Evolutionary conservation across 2,113 vertebrate genomes (phyloP), one percentile per base, ranked within the genome.

Genomic region (Ptilonorhynchus violaceus): DNA sequence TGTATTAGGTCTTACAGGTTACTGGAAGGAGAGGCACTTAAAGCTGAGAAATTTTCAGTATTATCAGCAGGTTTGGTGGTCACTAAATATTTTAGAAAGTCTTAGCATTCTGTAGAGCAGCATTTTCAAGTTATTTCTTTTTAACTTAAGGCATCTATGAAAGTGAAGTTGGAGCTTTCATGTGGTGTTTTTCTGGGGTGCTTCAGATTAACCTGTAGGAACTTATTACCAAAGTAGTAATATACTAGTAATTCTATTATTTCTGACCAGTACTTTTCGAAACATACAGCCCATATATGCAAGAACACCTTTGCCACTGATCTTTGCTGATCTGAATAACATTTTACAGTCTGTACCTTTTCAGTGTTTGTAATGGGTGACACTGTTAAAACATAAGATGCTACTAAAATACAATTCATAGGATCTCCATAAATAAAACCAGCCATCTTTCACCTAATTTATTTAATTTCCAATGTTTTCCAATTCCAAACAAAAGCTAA

Each of bases 401-500:
- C 17, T 42, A 42, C 19, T 50, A 58, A 53, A 64, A 78, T 42
- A 55, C 30, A 62, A 49, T 39, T 58, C 6, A 52, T 4, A 68
- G 20, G 6, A 70, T 64, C 82, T 64, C 49, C 60, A 92, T 78
- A 64, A 89, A 97, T 64, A 53, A 91, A 93, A 30, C 86, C 96
- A 97, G 95, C 60, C 83, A 96, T 96, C 91, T 98, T 98, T 97
- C 94, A 98, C 95, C 98, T 98, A 98, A 96, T 98, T 98, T 98
- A 98, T 98, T 98, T 97, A 97, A 98, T 81, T 98, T 98, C 97
- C 96, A 94, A 91, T 97, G 98, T 98, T 96, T 97, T 97, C 97
- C 97, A 98, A 98, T 98, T 98, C 97, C 98, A 98, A 98, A 98
- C 97, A 98, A 98, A 98, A 98, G 98, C 98, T 98, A 98, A 98